Evolutionary conservation across 2,113 vertebrate species (phyloP).

Genomic region (Bombycilla garrulus): DNA sequence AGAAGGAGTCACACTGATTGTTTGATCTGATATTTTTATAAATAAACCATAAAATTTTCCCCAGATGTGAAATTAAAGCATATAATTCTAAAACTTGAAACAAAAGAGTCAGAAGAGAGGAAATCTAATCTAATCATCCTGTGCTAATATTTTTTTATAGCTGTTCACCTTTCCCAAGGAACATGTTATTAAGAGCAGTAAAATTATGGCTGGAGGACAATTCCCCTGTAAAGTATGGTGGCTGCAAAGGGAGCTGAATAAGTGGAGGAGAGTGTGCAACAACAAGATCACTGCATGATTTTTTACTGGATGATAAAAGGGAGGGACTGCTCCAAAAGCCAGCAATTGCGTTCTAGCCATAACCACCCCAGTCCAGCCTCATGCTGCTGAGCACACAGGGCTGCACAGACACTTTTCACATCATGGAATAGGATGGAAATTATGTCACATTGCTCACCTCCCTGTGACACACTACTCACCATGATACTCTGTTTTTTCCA

Average conservation of each 20-base stretch:
- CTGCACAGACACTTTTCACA: not conserved
- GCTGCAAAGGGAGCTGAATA: not conserved
- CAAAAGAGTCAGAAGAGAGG: not conserved
- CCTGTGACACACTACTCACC: not conserved
- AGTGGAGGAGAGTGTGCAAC: not conserved
- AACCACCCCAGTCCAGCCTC: not conserved
- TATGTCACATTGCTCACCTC: not conserved
- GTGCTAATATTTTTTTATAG: not conserved
- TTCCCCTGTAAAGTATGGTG: not conserved
- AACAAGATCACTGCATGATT: not conserved
- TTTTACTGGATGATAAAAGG: not conserved
- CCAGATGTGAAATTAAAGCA: not conserved
- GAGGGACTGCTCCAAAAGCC: not conserved
- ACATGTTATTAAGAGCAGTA: not conserved
- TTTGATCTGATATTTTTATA: not conserved
- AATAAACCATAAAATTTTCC: not conserved
- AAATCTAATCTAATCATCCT: not conserved
- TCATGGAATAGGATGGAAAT: not conserved
- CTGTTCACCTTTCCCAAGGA: not conserved
- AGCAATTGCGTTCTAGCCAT: not conserved
- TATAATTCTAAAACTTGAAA: not conserved
- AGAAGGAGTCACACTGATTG: not conserved
- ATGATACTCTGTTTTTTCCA: constrained; percentile 1
- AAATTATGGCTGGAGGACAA: not conserved
- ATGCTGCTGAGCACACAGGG: not conserved